phyloP scores from a whole-genome alignment of 2,113 vertebrate species.

The Cryptoleucopteryx plumbea region DNA sequence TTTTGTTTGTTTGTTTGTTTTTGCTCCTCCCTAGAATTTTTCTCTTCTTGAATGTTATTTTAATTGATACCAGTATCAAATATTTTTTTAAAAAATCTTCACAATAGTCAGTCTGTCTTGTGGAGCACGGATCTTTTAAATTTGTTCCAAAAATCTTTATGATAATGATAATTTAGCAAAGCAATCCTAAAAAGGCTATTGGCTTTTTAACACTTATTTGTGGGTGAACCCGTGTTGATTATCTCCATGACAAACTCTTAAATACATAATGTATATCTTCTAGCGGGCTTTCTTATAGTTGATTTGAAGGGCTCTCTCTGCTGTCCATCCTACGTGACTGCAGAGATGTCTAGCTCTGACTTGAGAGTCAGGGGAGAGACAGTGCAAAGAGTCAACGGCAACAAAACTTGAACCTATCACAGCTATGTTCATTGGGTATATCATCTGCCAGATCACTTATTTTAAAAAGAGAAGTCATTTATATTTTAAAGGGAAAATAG shows the following conservation, averaged over 20 bases:
- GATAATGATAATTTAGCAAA: background rate
- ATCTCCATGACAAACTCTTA: background rate
- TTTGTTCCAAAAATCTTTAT: background rate
- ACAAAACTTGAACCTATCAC: background rate
- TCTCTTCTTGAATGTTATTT: background rate
- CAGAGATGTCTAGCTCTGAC: background rate
- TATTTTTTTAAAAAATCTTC: background rate
- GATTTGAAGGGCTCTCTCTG: background rate
- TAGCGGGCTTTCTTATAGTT: background rate
- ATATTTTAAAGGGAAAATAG: background rate
- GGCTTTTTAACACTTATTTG: background rate
- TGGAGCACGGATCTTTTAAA: background rate
- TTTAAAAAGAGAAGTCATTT: background rate
- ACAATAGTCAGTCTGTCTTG: background rate
- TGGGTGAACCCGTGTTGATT: accelerated
- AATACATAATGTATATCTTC: too few relatives aligned
- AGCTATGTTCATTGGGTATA: background rate
- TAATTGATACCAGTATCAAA: background rate
- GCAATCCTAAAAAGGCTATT: background rate
- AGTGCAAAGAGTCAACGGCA: background rate
- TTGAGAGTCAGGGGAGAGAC: background rate
- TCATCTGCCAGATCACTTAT: background rate
- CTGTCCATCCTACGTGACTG: background rate
- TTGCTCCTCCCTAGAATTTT: background rate
- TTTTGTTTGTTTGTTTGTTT: background rate